Evolutionary conservation across 1,140 invertebrate species (phyloP).

Genomic region (Myzus persicae): DNA sequence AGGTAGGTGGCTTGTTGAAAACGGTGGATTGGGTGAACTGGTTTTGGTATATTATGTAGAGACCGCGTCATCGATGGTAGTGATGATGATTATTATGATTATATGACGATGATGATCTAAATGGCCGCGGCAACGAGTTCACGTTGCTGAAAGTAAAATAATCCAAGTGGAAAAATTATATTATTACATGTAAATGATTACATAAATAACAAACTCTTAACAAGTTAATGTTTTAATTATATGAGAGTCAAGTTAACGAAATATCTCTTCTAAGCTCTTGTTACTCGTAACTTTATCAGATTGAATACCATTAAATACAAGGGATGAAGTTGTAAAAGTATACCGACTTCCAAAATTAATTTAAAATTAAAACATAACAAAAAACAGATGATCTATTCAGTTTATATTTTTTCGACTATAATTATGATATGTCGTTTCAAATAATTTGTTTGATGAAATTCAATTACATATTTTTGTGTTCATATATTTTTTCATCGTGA

Average conservation of each 20-base stretch:
- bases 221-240: neutral
- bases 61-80: neutral
- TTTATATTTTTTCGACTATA: neutral
- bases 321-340: neutral
- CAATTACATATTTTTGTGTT: neutral
- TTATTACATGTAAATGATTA: neutral
- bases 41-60: conserved; percentile 5
- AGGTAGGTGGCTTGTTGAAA: neutral
- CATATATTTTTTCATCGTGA: neutral
- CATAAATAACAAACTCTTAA: neutral
- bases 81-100: neutral
- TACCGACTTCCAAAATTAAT: neutral
- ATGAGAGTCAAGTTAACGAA: neutral
- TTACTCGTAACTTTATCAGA: neutral
- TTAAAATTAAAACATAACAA: neutral
- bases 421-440: neutral
- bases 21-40: neutral
- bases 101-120: neutral
- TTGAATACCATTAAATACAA: neutral
- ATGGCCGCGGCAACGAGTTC: neutral
- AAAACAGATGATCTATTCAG: neutral
- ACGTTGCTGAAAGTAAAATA: neutral
- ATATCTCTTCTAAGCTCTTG: neutral
- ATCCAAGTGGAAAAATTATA: neutral
- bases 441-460: neutral